Evolutionary conservation across 2,888 invertebrate species (phyloP).

Genomic region (Argyra leucocephala): DNA sequence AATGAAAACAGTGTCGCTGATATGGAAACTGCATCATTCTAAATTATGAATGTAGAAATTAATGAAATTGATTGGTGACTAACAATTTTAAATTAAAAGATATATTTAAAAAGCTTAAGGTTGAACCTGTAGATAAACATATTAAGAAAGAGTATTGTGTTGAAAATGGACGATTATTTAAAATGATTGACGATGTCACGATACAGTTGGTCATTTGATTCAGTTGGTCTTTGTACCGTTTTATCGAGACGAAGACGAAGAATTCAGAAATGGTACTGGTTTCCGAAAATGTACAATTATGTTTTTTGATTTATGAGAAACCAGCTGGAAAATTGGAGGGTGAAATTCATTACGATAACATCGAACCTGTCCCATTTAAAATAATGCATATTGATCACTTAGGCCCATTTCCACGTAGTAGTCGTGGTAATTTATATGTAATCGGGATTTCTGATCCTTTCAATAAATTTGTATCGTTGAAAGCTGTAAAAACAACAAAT

Average conservation of each 20-base stretch:
- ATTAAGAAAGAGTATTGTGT: conserved; percentile 19
- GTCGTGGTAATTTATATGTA: conserved; percentile 14
- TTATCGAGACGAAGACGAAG: conserved; percentile 27
- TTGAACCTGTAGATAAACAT: neutral
- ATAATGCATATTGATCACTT: conserved; percentile 18
- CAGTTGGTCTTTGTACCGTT: no score
- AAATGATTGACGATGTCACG: conserved; percentile 18
- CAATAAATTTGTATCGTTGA: conserved; percentile 15
- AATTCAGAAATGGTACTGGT: conserved; percentile 35
- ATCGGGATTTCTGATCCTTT: conserved; percentile 17
- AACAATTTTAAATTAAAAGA: neutral
- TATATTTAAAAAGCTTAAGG: neutral
- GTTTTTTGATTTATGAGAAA: conserved; percentile 33
- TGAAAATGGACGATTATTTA: conserved; percentile 20
- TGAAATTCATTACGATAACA: conserved; percentile 23
- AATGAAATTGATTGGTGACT: no score
- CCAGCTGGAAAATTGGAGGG: conserved; percentile 28
- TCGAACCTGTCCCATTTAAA: conserved; percentile 15
- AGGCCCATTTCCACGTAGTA: conserved; percentile 16
- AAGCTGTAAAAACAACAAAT: conserved; percentile 17
- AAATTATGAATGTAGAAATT: neutral
- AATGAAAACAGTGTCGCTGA: no score
- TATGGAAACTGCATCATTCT: neutral
- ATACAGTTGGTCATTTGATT: conserved; percentile 20
- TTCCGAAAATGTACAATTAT: conserved; percentile 33